phyloP scores from a whole-genome alignment of 2,113 vertebrate genomes.

The Tragulus kanchil region DNA sequence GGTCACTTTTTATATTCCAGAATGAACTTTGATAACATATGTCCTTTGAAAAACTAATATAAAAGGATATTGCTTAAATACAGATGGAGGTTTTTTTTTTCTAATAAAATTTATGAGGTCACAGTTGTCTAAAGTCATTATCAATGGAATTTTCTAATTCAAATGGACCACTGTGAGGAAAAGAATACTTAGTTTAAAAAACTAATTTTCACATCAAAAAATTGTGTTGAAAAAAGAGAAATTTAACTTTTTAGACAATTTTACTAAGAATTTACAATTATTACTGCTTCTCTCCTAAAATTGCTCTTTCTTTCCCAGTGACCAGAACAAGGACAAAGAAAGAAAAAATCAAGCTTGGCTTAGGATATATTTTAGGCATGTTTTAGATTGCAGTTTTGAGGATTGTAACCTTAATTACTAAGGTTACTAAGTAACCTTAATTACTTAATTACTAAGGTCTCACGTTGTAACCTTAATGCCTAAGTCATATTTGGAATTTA shows the following conservation, averaged over 20 bases:
- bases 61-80: not conserved
- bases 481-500: not conserved
- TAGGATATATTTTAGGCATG: not conserved
- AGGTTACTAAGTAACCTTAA: too few species aligned
- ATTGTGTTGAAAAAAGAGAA: not conserved
- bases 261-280: not conserved
- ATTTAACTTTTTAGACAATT: not conserved
- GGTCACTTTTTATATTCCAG: constrained; percentile 66
- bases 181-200: not conserved
- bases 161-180: not conserved
- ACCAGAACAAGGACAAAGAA: not conserved
- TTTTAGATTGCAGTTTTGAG: not conserved
- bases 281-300: not conserved
- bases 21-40: constrained; percentile 71
- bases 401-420: not conserved
- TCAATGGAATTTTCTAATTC: not conserved
- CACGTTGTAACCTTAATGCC: not conserved
- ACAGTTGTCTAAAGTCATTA: not conserved
- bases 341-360: not conserved
- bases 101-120: not conserved
- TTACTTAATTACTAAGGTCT: not conserved
- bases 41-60: not conserved
- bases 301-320: not conserved
- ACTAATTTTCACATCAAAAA: too few species aligned
- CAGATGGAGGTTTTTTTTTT: not conserved